Evolutionary conservation across 2,113 vertebrate genomes (phyloP).

Genomic region (Bos indicus): DNA sequence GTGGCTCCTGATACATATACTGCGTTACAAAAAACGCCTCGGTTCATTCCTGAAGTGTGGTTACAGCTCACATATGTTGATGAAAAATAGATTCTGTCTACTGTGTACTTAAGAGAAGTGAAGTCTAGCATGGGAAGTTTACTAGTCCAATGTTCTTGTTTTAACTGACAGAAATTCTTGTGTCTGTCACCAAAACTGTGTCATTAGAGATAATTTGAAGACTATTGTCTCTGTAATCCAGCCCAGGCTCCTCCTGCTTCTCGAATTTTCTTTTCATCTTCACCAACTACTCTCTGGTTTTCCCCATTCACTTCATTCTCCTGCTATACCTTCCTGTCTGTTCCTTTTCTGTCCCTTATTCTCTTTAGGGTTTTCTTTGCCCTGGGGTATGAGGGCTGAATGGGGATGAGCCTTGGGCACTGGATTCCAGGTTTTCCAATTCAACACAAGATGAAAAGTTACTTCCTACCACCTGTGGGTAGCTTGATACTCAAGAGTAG

Average conservation of each 20-base stretch:
- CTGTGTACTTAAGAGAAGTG: not conserved
- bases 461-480: not conserved
- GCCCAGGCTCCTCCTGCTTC: not conserved
- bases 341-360: slow-evolving; percentile 14
- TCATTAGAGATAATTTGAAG: not conserved
- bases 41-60: not conserved
- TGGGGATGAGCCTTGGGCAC: not conserved
- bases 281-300: not conserved
- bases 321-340: not conserved
- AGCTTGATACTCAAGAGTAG: not conserved
- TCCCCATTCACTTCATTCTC: not conserved
- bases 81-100: not conserved
- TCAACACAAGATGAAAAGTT: not conserved
- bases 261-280: slow-evolving; percentile 12
- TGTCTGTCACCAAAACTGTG: not conserved
- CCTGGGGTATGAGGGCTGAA: not conserved
- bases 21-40: not conserved
- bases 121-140: not conserved
- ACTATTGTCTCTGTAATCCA: not conserved
- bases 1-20: not conserved
- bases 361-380: not conserved
- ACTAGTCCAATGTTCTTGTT: not conserved
- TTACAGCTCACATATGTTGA: not conserved
- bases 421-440: not conserved
- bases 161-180: not conserved